Evolutionary conservation across 2,797 vertebrate genomes (phyloP).

Genomic region (Carapus acus): DNA sequence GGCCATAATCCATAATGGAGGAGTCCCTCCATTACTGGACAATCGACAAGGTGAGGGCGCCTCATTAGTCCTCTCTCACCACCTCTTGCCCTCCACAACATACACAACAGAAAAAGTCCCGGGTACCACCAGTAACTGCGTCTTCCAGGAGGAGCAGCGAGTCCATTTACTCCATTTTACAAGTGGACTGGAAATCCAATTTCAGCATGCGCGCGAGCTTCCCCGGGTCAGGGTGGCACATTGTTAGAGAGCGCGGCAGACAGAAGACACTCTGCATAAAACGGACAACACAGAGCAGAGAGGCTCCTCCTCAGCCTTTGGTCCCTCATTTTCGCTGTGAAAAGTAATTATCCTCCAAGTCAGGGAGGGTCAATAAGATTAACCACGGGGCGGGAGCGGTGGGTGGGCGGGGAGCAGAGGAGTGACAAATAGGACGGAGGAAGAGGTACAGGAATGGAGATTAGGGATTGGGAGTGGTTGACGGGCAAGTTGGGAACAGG

Average conservation of each 20-base stretch:
- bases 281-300: conserved; percentile 15
- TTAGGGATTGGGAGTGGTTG: no score
- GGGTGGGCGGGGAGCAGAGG: background rate
- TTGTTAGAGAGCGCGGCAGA: conserved; percentile 19
- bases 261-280: conserved; percentile 27
- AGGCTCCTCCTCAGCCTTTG: conserved; percentile 27
- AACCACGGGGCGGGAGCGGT: background rate
- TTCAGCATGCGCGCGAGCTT: conserved; percentile 1
- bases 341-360: conserved; percentile 53
- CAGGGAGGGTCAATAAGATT: conserved; percentile 50
- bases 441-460: background rate
- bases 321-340: conserved; percentile 36
- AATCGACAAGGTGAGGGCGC: background rate
- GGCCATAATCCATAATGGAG: conserved; percentile 40
- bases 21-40: conserved; percentile 12
- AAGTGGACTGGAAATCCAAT: background rate
- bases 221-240: conserved; percentile 9
- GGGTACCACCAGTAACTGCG: no score
- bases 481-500: no score
- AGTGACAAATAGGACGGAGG: background rate
- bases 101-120: no score
- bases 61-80: background rate
- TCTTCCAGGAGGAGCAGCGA: no score
- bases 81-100: background rate
- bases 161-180: background rate